These are phyloP conservation scores for Hartigia nigra DNA, from an alignment of 2,888 invertebrate genomes.

Conservation along the genomic window DNA sequence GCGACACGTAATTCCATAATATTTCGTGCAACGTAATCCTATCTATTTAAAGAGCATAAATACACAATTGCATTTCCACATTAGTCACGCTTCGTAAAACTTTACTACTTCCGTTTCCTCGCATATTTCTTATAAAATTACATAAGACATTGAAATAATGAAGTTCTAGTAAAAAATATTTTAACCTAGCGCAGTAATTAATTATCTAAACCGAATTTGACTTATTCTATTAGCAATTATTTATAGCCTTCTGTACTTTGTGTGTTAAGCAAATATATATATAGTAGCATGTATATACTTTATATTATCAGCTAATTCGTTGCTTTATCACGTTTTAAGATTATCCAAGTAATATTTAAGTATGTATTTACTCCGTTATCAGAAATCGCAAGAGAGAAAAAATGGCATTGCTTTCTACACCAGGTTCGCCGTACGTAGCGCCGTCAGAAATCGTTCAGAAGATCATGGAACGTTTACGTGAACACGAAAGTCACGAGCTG, in stretches of 20 bases:
- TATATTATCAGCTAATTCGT: background rate
- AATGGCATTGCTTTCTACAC: background rate
- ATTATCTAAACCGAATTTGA: background rate
- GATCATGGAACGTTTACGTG: conserved; percentile 75
- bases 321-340: background rate
- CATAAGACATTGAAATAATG: background rate
- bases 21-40: background rate
- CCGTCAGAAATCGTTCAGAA: conserved; percentile 85
- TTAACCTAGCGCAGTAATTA: background rate
- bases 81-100: background rate
- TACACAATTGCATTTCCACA: background rate
- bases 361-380: background rate
- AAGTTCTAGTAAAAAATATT: background rate
- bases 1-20: background rate
- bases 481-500: conserved; percentile 59
- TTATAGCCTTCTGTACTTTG: background rate
- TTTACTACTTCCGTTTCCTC: background rate
- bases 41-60: background rate
- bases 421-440: conserved; percentile 81
- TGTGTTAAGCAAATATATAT: background rate
- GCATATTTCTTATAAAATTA: background rate
- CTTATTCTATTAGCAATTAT: background rate
- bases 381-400: background rate
- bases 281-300: background rate
- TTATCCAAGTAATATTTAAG: background rate